phyloP scores from a whole-genome alignment of 1,140 invertebrate species.

The Nymphalis io region DNA sequence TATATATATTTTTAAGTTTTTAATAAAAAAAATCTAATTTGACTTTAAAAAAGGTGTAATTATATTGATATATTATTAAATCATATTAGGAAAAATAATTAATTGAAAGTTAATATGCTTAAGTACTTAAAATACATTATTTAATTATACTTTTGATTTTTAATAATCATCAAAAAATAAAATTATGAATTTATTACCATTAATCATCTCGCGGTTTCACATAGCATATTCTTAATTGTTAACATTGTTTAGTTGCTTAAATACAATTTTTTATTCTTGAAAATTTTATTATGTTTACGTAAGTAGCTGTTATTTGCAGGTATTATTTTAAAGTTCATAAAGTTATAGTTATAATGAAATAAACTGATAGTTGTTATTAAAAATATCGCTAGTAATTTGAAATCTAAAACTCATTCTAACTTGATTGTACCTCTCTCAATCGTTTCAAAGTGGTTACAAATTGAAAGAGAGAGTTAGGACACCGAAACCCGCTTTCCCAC shows the following conservation, averaged over 20 bases:
- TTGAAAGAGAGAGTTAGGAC: conserved; percentile 78
- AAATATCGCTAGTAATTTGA: neutral
- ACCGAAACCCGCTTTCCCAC: conserved; percentile 77
- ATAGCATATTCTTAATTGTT: neutral
- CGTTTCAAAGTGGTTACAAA: conserved; percentile 66
- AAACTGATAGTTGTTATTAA: neutral
- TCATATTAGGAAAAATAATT: neutral
- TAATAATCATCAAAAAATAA: too few relatives aligned
- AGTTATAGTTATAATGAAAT: too few relatives aligned
- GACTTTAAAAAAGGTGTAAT: too few relatives aligned
- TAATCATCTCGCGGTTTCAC: too few relatives aligned
- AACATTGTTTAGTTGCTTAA: neutral
- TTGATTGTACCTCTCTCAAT: conserved; percentile 36
- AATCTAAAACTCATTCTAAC: conserved; percentile 9
- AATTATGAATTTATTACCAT: too few relatives aligned
- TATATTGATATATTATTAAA: too few relatives aligned
- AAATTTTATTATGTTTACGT: neutral
- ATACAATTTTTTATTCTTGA: neutral
- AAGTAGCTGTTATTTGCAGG: neutral
- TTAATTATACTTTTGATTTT: too few relatives aligned
- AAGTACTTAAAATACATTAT: too few relatives aligned
- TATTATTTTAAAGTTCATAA: neutral
- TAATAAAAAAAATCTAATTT: too few relatives aligned
- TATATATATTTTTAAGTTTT: neutral
- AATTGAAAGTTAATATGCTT: neutral